Evolutionary conservation across 2,888 invertebrate species (phyloP).

Genomic region (Arctia plantaginis): DNA sequence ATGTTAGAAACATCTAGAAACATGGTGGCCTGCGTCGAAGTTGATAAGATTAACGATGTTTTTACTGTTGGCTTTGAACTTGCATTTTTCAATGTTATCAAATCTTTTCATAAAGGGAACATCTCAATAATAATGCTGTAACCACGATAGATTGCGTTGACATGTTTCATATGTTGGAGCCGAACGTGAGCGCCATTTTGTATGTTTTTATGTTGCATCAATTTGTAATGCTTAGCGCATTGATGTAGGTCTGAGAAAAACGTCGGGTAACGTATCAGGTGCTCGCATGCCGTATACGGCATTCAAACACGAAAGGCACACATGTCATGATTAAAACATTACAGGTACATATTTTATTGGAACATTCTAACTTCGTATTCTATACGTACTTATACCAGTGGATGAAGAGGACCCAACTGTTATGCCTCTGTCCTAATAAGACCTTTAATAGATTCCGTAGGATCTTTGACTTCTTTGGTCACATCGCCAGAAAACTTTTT

Average conservation of each 20-base stretch:
- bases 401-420: neutral
- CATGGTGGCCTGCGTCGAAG: slow-evolving; percentile 32
- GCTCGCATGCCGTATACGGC: slow-evolving; percentile 11
- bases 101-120: slow-evolving; percentile 27
- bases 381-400: neutral
- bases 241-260: slow-evolving; percentile 18
- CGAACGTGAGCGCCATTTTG: slow-evolving; percentile 14
- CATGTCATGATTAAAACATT: slow-evolving; percentile 22
- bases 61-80: slow-evolving; percentile 59
- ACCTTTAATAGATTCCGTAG: neutral
- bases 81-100: slow-evolving; percentile 46
- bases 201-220: slow-evolving; percentile 1
- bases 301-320: slow-evolving; percentile 18
- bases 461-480: no score
- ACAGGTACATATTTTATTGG: neutral
- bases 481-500: neutral
- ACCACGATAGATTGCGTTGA: slow-evolving; percentile 19
- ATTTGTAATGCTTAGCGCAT: slow-evolving; percentile 15
- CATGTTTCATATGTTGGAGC: slow-evolving; percentile 17
- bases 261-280: neutral
- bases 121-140: slow-evolving; percentile 28
- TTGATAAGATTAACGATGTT: slow-evolving; percentile 52
- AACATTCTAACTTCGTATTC: neutral
- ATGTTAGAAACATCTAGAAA: slow-evolving; percentile 32
- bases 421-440: neutral